Evolutionary conservation across 1,140 invertebrate species (phyloP).

Genomic region (Cydia splendana): DNA sequence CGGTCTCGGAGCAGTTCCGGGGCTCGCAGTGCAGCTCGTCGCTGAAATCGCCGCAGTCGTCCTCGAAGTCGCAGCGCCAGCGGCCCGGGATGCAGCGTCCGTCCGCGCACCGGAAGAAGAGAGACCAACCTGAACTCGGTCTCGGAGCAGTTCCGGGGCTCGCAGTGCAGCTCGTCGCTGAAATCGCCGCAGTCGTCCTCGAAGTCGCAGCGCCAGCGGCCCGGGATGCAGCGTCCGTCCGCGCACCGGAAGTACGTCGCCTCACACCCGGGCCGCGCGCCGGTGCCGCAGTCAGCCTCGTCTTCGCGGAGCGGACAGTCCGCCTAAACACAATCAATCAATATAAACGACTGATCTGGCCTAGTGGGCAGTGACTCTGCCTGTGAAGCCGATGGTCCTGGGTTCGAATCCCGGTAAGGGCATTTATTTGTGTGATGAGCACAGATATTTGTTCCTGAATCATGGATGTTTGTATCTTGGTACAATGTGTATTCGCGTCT

Average conservation of each 20-base stretch:
- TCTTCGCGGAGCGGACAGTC: conserved; percentile 87
- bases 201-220: conserved; percentile 86
- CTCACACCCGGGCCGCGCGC: conserved; percentile 82
- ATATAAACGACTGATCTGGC: no score
- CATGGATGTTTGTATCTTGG: no score
- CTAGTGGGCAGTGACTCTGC: no score
- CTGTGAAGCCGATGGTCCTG: no score
- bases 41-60: conserved; percentile 86
- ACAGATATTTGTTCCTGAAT: no score
- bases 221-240: conserved; percentile 86
- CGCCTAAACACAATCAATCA: conserved; percentile 59
- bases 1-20: conserved; percentile 85
- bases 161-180: conserved; percentile 86
- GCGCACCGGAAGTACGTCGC: conserved; percentile 90
- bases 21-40: conserved; percentile 86
- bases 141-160: conserved; percentile 85
- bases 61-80: conserved; percentile 85
- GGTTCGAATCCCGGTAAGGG: no score
- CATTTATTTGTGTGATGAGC: no score
- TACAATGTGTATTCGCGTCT: no score
- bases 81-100: conserved; percentile 86
- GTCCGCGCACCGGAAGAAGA: conserved; percentile 90
- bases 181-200: conserved; percentile 86
- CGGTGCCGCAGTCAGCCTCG: conserved; percentile 83
- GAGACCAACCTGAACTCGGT: conserved; percentile 83